Percentiles rank a stretch among this genome's conserved stretches.
Evolutionary conservation across 2,113 vertebrate genomes (phyloP).

Genomic region (Lasiurus cinereus): DNA sequence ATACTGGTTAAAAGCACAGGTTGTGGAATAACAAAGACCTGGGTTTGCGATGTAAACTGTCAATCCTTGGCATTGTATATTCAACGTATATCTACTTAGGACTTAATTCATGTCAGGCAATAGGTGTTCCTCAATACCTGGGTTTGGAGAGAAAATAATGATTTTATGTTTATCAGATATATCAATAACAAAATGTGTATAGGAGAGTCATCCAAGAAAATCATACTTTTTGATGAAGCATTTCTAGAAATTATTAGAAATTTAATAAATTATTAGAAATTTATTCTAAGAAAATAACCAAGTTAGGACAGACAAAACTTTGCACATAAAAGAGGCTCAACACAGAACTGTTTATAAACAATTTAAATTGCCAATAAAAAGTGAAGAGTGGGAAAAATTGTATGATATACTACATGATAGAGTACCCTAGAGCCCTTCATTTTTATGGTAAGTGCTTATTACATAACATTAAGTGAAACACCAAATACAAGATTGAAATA

Average conservation of each 20-base stretch:
- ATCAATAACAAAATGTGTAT: background rate
- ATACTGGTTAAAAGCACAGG: background rate
- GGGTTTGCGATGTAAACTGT: background rate
- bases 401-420: background rate
- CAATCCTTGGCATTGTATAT: background rate
- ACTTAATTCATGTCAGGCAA: background rate
- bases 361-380: background rate
- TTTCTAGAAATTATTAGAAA: conserved; percentile 48
- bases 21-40: background rate
- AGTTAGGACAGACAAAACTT: conserved; percentile 36
- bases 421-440: background rate
- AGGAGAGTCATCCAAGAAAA: background rate
- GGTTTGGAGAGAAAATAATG: background rate
- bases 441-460: background rate
- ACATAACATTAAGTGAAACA: background rate
- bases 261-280: conserved; percentile 54
- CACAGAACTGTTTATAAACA: background rate
- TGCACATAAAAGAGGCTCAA: background rate
- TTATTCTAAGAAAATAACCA: background rate
- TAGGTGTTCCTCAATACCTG: background rate
- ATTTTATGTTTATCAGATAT: background rate
- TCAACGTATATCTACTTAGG: background rate
- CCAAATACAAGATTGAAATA: conserved; percentile 5
- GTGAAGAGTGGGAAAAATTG: background rate
- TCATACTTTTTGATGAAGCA: background rate